Base-by-base conservation (phyloP, 2,888 invertebrate species). In the Cloeon dipterum region DNA sequence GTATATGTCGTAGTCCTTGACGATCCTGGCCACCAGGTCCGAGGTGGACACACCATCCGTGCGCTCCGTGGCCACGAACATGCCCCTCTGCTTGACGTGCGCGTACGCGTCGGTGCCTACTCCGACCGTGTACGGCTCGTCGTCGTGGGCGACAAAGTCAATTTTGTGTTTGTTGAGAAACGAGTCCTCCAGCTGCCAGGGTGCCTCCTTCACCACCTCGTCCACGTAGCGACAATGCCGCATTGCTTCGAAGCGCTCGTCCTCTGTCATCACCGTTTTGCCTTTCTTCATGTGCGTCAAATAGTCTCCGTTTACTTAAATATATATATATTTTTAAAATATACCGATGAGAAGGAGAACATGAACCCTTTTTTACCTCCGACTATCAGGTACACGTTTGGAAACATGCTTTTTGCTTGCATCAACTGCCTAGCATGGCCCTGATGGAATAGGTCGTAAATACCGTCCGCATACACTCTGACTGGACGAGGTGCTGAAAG, bases 21-120 rank as follows among this genome's bases (percentile, higher is more conserved):
- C 93, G 55, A 98, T 96, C 48, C 96, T 68, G 37, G 88, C 89
- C 26, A 98, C 94, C 44, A 98, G 83, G 52, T 98, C 96, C 11
- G 93, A 93, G n/a, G 98, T 98, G 4, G 94, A 94, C n/a, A 96
- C 89, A 59, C 79, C 86, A 62, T 88, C 81, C 1, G 94, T 96
- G 47, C 94, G 67, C 55, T 94, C 73, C 0, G 96, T 98, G 26
- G 86, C 81, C 10, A 93, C 77, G 61, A 98, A 98, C 93, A 94
- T 94, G 49, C 89, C 91, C 50, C 73, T 76, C 18, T 76, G 78
- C 58, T 98, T 96, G 49, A 96, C 66, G 49, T 70, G 70, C 36
- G 82, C 88, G 59, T 98, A 98, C 26, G 91, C 72, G 56, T 85
- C 83, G 41, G 71, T 67, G 42, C 72, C 73, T n/a, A n/a, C n/a